Evolutionary conservation across 2,888 invertebrate species (phyloP).

Genomic region (Myopa testacea): DNA sequence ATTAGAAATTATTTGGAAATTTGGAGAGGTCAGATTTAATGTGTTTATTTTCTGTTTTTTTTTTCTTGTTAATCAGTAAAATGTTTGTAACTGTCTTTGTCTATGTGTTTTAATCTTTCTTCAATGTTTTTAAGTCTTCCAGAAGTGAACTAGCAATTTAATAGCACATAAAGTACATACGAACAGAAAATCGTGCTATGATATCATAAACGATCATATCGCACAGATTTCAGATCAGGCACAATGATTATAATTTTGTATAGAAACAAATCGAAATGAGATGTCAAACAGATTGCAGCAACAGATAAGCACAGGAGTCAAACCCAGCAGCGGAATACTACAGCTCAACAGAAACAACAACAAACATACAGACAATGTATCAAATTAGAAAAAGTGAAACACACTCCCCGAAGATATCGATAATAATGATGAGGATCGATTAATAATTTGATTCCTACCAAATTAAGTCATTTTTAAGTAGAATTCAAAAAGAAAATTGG

Average conservation of each 20-base stretch:
- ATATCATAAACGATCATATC: no score
- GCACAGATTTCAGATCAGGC: no score
- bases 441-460: conserved; percentile 3
- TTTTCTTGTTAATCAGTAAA: neutral
- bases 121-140: no score
- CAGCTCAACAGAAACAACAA: conserved; percentile 19
- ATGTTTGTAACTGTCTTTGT: no score
- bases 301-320: no score
- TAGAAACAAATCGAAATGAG: no score
- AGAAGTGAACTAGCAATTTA: no score
- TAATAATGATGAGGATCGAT: conserved; percentile 30
- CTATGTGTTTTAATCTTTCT: no score
- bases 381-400: neutral
- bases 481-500: neutral
- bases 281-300: no score
- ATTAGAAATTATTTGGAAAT: conserved; percentile 32
- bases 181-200: no score
- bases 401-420: neutral
- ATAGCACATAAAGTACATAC: no score
- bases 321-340: neutral
- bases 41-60: neutral
- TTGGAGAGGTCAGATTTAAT: conserved; percentile 14
- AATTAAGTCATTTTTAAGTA: conserved; percentile 14
- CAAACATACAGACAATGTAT: conserved; percentile 3
- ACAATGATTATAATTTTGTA: no score